Evolutionary conservation across 2,113 vertebrate genomes (phyloP), one percentile per base, ranked within the genome.

Genomic region (Oncorhynchus kisutch): DNA sequence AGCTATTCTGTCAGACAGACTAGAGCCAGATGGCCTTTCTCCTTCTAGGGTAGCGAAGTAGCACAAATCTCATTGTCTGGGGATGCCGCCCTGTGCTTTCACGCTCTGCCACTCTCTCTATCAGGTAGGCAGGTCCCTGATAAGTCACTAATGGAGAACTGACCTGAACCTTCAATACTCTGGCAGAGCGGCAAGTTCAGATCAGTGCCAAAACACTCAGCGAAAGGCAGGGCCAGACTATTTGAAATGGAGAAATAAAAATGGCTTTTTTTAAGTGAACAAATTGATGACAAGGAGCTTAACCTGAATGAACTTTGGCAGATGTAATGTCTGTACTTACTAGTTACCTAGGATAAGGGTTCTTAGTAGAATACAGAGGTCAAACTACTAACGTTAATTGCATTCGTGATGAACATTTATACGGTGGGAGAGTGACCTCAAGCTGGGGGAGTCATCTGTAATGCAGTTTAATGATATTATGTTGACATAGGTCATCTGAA

Each of bases 21-120:
- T 22, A 62, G 59, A 8, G 59, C 59, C 59, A 62, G 59, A 24
- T 62, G n/a, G 18, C 7, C 20, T 22, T n/a, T 62, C 7, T 22
- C 16, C 20, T 22, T 20, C 13, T 29, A 31, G 49, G 13, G 64
- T 48, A 62, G n/a, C 31, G 18, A 65, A 64, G 76, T 13, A 72
- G 62, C 49, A 77, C 60, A 24, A 25, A 67, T 14, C 59, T 12
- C 29, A 66, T 67, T 77, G 66, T 70, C 72, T 74, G 34, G 14
- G 18, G 29, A 18, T 77, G 18, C 25, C 29, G 18, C 57, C 67
- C n/a, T 66, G 72, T 70, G 64, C 48, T 75, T 31, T 54, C 68
- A 70, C 22, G 27, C 74, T 68, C 25, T 14, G 18, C 27, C 54
- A 72, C 88, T 16, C 72, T 24, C 39, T 65, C 13, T 73, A 20